phyloP scores from a whole-genome alignment of 2,888 invertebrate genomes.

The Horisme vitalbata region DNA sequence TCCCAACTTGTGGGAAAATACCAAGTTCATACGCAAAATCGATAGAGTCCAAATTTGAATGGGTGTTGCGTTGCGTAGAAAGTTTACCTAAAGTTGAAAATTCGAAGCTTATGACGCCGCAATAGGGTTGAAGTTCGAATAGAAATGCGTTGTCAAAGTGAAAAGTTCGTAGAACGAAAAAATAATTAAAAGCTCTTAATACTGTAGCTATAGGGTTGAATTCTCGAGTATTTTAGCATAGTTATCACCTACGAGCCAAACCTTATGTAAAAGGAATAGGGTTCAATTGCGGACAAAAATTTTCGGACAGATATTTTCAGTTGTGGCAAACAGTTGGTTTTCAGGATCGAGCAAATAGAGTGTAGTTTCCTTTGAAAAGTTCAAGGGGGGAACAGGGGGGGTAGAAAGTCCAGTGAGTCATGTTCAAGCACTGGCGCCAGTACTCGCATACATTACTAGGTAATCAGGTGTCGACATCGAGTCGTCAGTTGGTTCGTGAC shows the following conservation, averaged over 20 bases:
- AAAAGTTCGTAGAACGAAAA: neutral
- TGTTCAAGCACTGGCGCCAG: conserved; percentile 28
- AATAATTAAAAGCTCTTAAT: neutral
- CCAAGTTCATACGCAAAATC: neutral
- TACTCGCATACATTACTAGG: conserved; percentile 20
- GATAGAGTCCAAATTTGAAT: conserved; percentile 2
- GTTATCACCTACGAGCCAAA: too few relatives aligned
- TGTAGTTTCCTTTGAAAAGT: too few relatives aligned
- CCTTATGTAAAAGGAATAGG: neutral
- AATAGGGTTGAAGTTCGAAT: conserved; percentile 9
- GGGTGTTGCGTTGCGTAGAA: conserved; percentile 1
- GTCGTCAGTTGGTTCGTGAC: conserved; percentile 13
- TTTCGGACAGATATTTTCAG: too few relatives aligned
- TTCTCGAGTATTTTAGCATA: neutral
- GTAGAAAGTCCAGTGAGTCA: conserved; percentile 34
- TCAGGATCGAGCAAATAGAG: neutral
- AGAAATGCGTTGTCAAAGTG: neutral
- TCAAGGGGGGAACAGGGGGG: conserved; percentile 11
- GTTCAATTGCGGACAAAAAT: too few relatives aligned
- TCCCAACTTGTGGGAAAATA: neutral
- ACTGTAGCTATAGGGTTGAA: conserved; percentile 1
- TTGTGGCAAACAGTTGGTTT: too few relatives aligned
- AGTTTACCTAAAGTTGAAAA: neutral
- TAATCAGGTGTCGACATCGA: conserved; percentile 25
- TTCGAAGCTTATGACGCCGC: neutral